Conservation (phyloP, 1,140 invertebrate genomes). For the Diprion similis region DNA sequence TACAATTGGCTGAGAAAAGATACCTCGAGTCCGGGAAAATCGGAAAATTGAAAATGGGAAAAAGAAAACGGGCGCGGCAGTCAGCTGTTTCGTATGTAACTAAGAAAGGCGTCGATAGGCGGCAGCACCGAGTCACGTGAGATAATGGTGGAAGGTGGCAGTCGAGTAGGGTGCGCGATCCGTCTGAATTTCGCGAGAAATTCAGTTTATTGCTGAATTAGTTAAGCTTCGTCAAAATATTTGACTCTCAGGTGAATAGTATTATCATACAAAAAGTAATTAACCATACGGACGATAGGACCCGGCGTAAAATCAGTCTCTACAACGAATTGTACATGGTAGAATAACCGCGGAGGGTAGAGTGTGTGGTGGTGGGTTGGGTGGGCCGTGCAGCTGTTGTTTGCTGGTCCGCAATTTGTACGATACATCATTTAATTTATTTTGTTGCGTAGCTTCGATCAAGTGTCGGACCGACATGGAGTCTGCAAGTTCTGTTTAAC, state of each 20-base stretch:
- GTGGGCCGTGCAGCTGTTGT: background rate
- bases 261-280: background rate
- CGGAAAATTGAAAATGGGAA: background rate
- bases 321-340: too few species aligned
- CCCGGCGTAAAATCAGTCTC: too few species aligned
- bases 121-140: conserved; percentile 48
- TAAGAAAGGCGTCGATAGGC: conserved; percentile 43
- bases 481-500: too few species aligned
- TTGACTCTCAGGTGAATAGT: conserved; percentile 1
- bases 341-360: background rate
- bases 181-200: conserved; percentile 32
- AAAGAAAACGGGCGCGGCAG: conserved; percentile 24
- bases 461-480: too few species aligned
- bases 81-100: conserved; percentile 46
- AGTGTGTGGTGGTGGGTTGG: background rate
- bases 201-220: conserved; percentile 24
- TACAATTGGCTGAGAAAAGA: too few species aligned
- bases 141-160: conserved; percentile 29
- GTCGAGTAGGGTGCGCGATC: conserved; percentile 32
- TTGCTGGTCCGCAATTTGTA: too few species aligned
- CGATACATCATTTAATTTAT: too few species aligned
- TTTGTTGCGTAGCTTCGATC: too few species aligned
- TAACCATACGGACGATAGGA: background rate
- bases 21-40: background rate
- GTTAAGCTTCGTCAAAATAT: background rate